Evolutionary conservation across 2,113 vertebrate species (phyloP).

Genomic region (Phrynocephalus versicolor): DNA sequence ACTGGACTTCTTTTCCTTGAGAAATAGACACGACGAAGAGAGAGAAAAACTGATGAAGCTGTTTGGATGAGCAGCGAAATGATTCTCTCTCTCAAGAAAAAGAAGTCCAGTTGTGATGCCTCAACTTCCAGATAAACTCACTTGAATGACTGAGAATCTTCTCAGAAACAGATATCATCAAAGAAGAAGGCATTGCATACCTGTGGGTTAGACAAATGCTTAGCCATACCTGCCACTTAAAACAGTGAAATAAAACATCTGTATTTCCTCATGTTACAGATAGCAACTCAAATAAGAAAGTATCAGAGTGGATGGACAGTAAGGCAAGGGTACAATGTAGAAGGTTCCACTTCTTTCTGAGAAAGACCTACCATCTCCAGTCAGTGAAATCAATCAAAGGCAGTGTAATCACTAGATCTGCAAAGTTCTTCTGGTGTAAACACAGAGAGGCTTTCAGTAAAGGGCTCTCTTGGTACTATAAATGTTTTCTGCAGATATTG

Average conservation of each 20-base stretch:
- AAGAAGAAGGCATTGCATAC: neutral
- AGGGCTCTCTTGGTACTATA: constrained; percentile 31
- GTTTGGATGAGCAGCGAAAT: too few species aligned
- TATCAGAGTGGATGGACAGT: neutral
- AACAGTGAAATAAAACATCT: neutral
- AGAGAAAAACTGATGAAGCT: too few species aligned
- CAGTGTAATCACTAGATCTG: neutral
- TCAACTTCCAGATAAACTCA: too few species aligned
- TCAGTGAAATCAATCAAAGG: constrained; percentile 19
- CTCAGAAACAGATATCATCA: neutral
- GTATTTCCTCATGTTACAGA: neutral
- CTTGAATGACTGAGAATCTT: too few species aligned
- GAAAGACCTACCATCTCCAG: neutral
- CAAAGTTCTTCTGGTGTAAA: constrained; percentile 20
- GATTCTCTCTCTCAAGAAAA: too few species aligned
- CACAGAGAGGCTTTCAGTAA: constrained; percentile 44
- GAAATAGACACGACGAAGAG: too few species aligned
- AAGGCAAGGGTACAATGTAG: neutral
- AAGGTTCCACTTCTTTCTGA: neutral
- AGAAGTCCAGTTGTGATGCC: too few species aligned
- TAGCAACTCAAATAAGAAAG: too few species aligned
- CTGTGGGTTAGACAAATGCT: neutral
- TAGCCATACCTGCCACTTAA: neutral
- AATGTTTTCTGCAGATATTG: constrained; percentile 21
- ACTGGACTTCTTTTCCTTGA: too few species aligned